Base-by-base conservation (phyloP, 2,888 invertebrate species). In the Biston betularia region DNA sequence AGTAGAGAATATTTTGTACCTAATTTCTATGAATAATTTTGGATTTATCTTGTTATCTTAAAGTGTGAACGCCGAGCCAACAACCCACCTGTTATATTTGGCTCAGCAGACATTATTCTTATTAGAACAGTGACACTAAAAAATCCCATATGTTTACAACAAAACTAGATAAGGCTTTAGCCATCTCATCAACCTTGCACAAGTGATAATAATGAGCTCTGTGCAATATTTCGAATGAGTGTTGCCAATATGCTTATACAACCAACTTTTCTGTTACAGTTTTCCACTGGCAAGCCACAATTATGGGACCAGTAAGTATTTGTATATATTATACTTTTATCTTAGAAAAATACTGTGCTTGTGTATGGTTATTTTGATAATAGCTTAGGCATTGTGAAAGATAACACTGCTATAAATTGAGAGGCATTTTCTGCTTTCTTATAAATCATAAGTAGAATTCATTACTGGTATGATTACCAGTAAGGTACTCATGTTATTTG, bases 221-320 rank as follows among this genome's bases (percentile, higher is more conserved):
- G 8, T 42, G 42, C n/a, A 42, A 33, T 33, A 42, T 33, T 54
- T 42, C 42, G 12, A 24, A 53, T 38, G n/a, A 15, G 35, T 54
- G 35, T 49, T 60, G 58, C 56, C 44, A 54, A 38, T 38, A 59
- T 59, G 10, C 6, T 65, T 38, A 60, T 12, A 45, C 40, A 65
- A 63, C 50, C 68, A 15, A 49, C 73, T 79, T 82, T 83, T 87
- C 88, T 77, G 92, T 96, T 97, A 83, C 95, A 99, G 98, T 99
- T 95, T 99, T 99, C 96, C 99, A 99, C 94, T 99, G 99, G 99
- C 99, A 99, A 96, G 99, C 99, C 94, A 99, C 99, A 95, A 99
- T 99, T 93, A 99, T 99, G 98, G 99, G 99, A 95, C 99, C 99
- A 95, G 98, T 98, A 96, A 97, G 98, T 97, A 94, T 46, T 45